Conservation (phyloP, 2,113 vertebrate species). For the Tonatia bakeri region DNA sequence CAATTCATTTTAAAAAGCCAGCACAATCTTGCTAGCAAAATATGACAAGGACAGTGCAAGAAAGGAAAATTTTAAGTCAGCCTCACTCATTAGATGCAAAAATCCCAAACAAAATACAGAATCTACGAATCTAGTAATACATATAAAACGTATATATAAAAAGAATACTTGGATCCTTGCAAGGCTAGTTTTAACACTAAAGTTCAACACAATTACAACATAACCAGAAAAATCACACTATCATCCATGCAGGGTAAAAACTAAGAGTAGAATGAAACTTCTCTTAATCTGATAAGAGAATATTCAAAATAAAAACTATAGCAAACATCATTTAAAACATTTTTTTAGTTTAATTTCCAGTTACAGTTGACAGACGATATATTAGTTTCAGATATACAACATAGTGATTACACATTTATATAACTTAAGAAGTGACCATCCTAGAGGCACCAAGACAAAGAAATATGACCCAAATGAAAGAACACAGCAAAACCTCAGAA, state of each 20-base stretch:
- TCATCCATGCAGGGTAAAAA: not conserved
- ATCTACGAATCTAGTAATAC: not conserved
- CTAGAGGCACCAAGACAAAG: not conserved
- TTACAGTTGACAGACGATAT: not conserved
- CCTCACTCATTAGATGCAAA: not conserved
- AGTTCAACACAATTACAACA: not conserved
- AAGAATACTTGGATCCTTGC: not conserved
- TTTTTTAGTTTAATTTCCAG: not conserved
- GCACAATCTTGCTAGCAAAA: not conserved
- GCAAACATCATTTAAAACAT: not conserved
- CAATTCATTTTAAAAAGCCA: not conserved
- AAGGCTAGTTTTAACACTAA: not conserved
- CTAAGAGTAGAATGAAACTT: not conserved
- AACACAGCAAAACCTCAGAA: no score
- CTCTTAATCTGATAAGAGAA: not conserved
- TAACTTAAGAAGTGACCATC: not conserved
- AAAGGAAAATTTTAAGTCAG: not conserved
- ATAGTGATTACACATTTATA: not conserved
- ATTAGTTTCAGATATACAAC: not conserved
- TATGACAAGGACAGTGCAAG: not conserved
- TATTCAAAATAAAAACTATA: not conserved
- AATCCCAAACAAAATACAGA: not conserved
- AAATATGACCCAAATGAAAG: no score
- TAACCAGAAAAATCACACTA: not conserved
- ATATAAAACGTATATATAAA: not conserved